Evolutionary conservation across 2,113 vertebrate genomes (phyloP).

Genomic region (Pomatostomus ruficeps): DNA sequence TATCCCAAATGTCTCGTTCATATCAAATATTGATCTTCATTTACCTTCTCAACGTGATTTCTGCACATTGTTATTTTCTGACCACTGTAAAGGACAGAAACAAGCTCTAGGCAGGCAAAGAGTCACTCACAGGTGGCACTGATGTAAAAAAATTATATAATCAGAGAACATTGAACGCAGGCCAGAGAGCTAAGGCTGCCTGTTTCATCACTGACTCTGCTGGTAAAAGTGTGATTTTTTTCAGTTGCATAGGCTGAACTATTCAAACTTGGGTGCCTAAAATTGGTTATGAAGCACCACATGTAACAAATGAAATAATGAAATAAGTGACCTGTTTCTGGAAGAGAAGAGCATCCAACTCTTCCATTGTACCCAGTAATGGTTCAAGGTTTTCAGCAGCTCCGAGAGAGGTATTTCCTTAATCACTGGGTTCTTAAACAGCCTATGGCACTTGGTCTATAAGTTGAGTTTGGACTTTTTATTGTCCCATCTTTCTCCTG

Average conservation of each 20-base stretch:
- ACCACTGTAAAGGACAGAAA: background rate
- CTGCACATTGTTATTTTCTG: background rate
- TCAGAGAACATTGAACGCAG: background rate
- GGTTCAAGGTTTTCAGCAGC: background rate
- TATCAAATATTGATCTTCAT: background rate
- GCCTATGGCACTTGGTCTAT: background rate
- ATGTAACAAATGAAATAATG: background rate
- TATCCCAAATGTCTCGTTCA: background rate
- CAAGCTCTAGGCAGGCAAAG: background rate
- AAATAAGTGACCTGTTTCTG: background rate
- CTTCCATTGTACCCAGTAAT: background rate
- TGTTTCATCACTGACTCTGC: background rate
- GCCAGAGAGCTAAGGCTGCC: background rate
- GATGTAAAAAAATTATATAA: background rate
- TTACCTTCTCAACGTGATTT: background rate
- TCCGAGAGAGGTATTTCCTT: background rate
- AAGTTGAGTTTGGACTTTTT: background rate
- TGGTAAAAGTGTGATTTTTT: background rate
- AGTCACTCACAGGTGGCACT: fast-evolving
- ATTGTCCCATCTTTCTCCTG: background rate
- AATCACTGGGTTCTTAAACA: background rate
- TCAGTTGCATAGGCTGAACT: background rate
- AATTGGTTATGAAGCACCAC: background rate
- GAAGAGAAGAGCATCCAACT: background rate
- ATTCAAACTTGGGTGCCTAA: background rate